A percentile compares a stretch with the other conserved stretches of the same genome.
Evolutionary conservation across 1,140 invertebrate genomes (phyloP).

Genomic region (Macrocentrus cingulum): DNA sequence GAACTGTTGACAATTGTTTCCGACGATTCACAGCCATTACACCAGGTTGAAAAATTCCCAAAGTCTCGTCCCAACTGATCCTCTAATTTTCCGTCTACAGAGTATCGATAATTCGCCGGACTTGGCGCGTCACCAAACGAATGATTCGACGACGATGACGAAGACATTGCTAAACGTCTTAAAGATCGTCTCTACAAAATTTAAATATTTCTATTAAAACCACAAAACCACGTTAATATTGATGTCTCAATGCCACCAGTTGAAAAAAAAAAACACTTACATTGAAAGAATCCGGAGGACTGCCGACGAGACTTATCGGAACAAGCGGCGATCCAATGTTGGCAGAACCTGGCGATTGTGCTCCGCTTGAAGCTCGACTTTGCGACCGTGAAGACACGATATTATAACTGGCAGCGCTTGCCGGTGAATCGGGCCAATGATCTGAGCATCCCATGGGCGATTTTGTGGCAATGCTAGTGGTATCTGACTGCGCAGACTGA

Average conservation of each 20-base stretch:
- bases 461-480: slow-evolving; percentile 20
- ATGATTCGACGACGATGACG: slow-evolving; percentile 40
- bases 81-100: slow-evolving; percentile 27
- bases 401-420: slow-evolving; percentile 30
- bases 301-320: slow-evolving; percentile 29
- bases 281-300: slow-evolving; percentile 30
- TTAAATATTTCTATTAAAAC: not conserved
- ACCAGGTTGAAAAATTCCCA: slow-evolving; percentile 28
- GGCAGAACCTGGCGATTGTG: slow-evolving; percentile 28
- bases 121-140: slow-evolving; percentile 40
- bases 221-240: too few relatives aligned
- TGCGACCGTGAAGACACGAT: slow-evolving; percentile 30
- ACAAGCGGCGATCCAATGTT: slow-evolving; percentile 25
- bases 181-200: slow-evolving; percentile 14
- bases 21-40: slow-evolving; percentile 28
- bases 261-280: too few relatives aligned
- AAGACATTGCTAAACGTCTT: slow-evolving; percentile 31
- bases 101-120: slow-evolving; percentile 33
- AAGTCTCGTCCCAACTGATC: slow-evolving; percentile 33
- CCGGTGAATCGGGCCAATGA: slow-evolving; percentile 37
- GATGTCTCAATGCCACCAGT: too few relatives aligned
- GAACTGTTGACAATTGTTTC: slow-evolving; percentile 34
- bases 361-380: slow-evolving; percentile 34
- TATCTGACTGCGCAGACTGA: slow-evolving; percentile 34
- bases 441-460: slow-evolving; percentile 31